Conservation (phyloP, 2,113 vertebrate genomes). For the Elgaria multicarinata region DNA sequence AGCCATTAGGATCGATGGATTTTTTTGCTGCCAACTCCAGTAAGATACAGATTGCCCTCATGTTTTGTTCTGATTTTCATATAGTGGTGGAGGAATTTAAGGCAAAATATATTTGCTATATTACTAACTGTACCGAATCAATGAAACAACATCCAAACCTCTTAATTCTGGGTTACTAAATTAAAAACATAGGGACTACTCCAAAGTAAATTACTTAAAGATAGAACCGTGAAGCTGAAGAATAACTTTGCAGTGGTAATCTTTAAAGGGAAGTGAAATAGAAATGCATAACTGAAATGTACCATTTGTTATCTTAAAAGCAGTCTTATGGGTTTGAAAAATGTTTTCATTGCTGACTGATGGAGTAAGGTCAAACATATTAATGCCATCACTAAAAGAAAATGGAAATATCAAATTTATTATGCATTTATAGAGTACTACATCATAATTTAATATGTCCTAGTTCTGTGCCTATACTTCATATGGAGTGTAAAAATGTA, state of each 20-base stretch:
- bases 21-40: too few species aligned
- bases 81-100: too few species aligned
- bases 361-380: slow-evolving; percentile 55
- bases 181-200: neutral
- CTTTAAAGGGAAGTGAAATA: slow-evolving; percentile 19
- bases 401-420: slow-evolving; percentile 64
- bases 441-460: slow-evolving; percentile 56
- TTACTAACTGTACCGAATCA: neutral
- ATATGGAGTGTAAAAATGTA: slow-evolving; percentile 62
- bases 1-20: neutral
- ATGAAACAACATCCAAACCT: neutral
- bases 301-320: slow-evolving; percentile 43
- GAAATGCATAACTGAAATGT: slow-evolving; percentile 23
- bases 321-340: slow-evolving; percentile 33
- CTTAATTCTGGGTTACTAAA: neutral
- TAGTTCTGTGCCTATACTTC: slow-evolving; percentile 55
- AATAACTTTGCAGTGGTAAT: neutral
- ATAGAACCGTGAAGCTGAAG: neutral
- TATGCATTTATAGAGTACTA: slow-evolving; percentile 53
- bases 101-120: neutral
- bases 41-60: too few species aligned
- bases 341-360: slow-evolving; percentile 21
- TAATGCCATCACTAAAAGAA: slow-evolving; percentile 64
- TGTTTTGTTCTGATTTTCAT: too few species aligned
- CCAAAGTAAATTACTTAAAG: slow-evolving; percentile 4